Evolutionary conservation across 2,888 invertebrate genomes (phyloP), one percentile per base, ranked within the genome.

Genomic region (Drosophila eohydei): DNA sequence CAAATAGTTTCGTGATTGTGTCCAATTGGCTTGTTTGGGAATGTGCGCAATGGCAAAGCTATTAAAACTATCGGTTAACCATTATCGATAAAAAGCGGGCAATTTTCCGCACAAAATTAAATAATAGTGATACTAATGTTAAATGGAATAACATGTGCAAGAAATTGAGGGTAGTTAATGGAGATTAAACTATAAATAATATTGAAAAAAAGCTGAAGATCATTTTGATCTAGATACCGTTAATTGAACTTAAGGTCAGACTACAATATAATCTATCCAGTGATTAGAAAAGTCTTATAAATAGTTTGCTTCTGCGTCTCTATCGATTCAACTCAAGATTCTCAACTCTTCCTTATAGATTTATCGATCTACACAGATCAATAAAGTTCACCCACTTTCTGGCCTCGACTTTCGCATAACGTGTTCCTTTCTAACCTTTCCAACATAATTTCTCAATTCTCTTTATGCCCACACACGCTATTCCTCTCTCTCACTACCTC

Each of bases 341-440:
- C 48, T 66, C 43, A 57, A 52, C 38, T 41, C 34, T 34, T 51
- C 38, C 16, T 40, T 8, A 43, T 8, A 32, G 30, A 32, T 32
- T 21, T 56, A 56, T 41, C 30, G 16, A 6, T 40, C 16, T 11
- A 54, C 40, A 65, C 12, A 32, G 28, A 32, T 48, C 16, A 16
- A 50, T 51, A 58, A 8, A 48, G 16, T 16, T 36, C 64, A 26
- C n/a, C 36, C 72, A 77, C 59, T 78, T 61, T 72, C 38, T 52
- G 36, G 8, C 3, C 14, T 7, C 32, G 44, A 26, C 55, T 70
- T 52, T 46, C 54, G 52, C 59, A 48, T 55, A 59, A 57, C 74
- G 43, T 62, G 74, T 73, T 75, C 78, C 78, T 75, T 78, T 66
- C 66, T 62, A 66, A 46, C 72, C 60, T 77, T 77, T 65, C 58